These are phyloP conservation scores for Capricornis sumatraensis DNA, from an alignment of 2,113 vertebrate genomes.

Conservation along the genomic window DNA sequence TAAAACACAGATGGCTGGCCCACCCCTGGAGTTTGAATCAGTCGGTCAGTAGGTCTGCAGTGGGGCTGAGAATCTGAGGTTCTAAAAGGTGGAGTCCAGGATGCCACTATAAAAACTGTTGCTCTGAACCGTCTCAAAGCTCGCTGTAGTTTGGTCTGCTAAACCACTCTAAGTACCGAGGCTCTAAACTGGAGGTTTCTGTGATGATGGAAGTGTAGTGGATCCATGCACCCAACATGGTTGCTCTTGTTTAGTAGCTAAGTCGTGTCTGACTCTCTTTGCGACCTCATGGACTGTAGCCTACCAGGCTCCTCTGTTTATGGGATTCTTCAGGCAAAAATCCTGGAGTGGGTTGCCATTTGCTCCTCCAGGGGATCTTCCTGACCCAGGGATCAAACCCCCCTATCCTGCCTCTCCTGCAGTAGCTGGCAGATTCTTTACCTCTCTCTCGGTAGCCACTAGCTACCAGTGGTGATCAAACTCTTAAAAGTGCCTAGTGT, in stretches of 20 bases:
- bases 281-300: neutral
- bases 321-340: neutral
- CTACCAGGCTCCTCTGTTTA: neutral
- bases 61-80: neutral
- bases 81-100: neutral
- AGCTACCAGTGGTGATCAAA: neutral
- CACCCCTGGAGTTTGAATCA: neutral
- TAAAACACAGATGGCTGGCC: neutral
- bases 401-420: neutral
- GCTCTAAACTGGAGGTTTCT: neutral
- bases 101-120: neutral
- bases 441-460: neutral
- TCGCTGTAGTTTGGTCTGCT: neutral
- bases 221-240: neutral
- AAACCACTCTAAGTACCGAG: neutral
- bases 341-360: neutral
- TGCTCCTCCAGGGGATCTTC: neutral
- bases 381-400: neutral
- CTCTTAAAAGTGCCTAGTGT: neutral
- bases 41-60: neutral
- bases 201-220: neutral
- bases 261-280: neutral
- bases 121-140: neutral
- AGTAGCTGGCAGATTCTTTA: neutral
- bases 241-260: neutral